Evolutionary conservation across 2,888 invertebrate species (phyloP), one percentile per base, ranked within the genome.

Genomic region (Chrysolina haemoptera): DNA sequence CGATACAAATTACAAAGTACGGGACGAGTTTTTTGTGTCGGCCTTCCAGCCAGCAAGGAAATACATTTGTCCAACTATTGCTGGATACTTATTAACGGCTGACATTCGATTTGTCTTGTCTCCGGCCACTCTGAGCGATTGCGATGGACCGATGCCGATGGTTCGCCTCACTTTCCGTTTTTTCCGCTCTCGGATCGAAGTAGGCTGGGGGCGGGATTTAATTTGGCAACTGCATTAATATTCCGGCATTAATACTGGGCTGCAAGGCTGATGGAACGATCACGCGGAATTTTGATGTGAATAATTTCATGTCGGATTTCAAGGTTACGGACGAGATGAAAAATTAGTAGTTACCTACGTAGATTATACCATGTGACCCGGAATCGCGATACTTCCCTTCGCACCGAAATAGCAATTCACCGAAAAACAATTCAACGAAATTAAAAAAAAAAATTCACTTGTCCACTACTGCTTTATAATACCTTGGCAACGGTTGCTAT

Each of bases 21-120:
- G 84, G 86, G 85, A 85, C 86, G 86, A 84, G 86, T 86, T 80
- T 87, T 87, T 87, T 87, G 85, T 87, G 86, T 86, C 86, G 86
- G 86, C 85, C 86, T 84, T 35, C 82, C 81, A 70, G 85, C 82
- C 80, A 85, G 84, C 86, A 86, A 86, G 86, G 86, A 86, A 87
- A 88, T 88, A 87, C 87, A 88, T 88, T 87, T 88, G 88, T 89
- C 88, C 88, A 82, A 84, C 87, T 84, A 86, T 86, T 87, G 86
- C 87, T 86, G 87, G 88, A 87, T 88, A 88, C 89, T 89, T 89
- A 89, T 89, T 89, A 89, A 88, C 85, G 88, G 86, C 88, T 89
- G 89, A 89, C 89, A 87, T 88, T 88, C 89, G 89, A 89, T 89
- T 89, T 89, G 89, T 89, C 89, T 89, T 88, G 87, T 88, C 87